Evolutionary conservation across 1,140 invertebrate genomes (phyloP).

Genomic region (Nasonia longicornis): DNA sequence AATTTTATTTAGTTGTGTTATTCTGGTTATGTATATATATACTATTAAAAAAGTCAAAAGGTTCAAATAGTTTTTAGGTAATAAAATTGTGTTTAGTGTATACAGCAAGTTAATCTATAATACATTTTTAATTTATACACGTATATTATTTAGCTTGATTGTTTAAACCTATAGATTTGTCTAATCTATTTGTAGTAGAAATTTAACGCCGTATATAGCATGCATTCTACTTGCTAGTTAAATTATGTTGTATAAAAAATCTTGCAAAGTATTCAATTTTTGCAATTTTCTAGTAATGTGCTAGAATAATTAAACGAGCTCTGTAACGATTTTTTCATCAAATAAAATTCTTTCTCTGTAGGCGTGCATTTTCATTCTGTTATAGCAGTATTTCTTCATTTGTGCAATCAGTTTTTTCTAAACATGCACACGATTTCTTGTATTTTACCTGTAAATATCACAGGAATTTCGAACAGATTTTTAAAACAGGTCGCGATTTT

Average conservation of each 20-base stretch:
- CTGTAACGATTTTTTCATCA: background rate
- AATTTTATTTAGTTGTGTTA: background rate
- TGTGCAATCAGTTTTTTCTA: background rate
- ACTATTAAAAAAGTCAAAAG: background rate
- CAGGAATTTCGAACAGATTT: slow-evolving; percentile 10
- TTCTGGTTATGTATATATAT: background rate
- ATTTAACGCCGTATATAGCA: background rate
- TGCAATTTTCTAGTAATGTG: background rate
- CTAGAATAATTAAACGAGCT: background rate
- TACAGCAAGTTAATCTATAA: background rate
- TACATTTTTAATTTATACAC: background rate
- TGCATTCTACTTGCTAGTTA: background rate
- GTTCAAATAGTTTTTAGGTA: background rate
- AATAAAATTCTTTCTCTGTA: background rate
- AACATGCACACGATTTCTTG: background rate
- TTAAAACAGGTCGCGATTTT: background rate
- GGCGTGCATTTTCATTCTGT: background rate
- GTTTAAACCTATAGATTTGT: background rate
- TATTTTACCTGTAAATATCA: background rate
- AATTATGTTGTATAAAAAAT: background rate
- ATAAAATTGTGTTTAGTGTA: background rate
- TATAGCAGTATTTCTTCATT: background rate
- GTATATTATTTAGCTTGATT: background rate
- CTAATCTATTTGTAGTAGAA: background rate
- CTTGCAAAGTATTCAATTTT: background rate